Conservation (phyloP, 2,113 vertebrate species). For the Potamarius usumacintae region DNA sequence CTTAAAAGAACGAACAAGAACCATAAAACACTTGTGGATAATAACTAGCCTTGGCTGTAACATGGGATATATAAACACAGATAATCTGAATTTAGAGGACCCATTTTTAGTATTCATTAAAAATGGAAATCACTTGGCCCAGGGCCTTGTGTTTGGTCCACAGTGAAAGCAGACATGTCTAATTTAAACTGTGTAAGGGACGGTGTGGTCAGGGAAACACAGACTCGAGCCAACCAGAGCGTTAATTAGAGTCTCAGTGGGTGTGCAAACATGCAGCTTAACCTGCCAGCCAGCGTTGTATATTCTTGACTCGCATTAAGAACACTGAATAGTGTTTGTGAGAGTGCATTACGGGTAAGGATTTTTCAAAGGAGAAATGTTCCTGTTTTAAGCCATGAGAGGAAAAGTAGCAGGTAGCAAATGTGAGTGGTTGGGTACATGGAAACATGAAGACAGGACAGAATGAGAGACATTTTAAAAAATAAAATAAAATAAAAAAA, state of each 20-base stretch:
- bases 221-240: conserved; percentile 14
- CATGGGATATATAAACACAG: conserved; percentile 15
- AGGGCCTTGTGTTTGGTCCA: not conserved
- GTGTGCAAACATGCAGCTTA: conserved; percentile 27
- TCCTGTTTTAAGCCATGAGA: not conserved
- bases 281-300: not conserved
- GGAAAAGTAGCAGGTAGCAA: conserved; percentile 9
- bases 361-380: not conserved
- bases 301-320: conserved; percentile 16
- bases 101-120: conserved; percentile 14
- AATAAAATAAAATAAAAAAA: not conserved
- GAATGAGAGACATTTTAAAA: not conserved
- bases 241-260: conserved; percentile 24
- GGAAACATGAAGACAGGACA: not conserved
- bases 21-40: conserved; percentile 1
- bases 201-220: conserved; percentile 14
- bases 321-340: not conserved
- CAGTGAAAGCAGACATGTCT: conserved; percentile 16
- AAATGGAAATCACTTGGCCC: conserved; percentile 32
- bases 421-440: not conserved
- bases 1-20: not conserved
- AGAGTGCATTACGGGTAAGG: not conserved
- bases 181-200: conserved; percentile 34
- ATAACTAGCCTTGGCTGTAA: conserved; percentile 22
- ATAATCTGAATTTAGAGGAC: conserved; percentile 20